Percentiles rank a stretch among this genome's conserved stretches.
phyloP scores from a whole-genome alignment of 2,113 vertebrate species.

The Toxostoma redivivum region DNA sequence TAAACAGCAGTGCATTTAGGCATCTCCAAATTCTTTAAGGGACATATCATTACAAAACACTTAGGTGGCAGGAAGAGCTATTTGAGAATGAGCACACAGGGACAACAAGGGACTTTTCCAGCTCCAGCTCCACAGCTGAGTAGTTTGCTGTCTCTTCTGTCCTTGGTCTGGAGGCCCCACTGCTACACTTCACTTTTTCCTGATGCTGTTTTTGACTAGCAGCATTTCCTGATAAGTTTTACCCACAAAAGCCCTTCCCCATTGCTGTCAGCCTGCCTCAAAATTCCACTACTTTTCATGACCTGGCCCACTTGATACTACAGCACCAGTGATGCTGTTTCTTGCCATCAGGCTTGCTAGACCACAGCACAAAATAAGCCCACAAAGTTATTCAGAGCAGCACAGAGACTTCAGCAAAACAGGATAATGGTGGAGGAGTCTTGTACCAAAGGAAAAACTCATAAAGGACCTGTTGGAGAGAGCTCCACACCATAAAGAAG shows the following conservation, averaged over 20 bases:
- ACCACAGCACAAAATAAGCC: neutral
- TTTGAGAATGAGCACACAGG: neutral
- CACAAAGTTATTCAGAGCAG: neutral
- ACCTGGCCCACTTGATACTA: neutral
- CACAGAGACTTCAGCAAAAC: neutral
- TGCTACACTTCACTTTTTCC: neutral
- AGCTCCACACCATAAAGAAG: neutral
- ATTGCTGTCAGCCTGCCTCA: neutral
- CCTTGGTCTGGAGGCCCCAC: neutral
- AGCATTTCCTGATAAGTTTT: neutral
- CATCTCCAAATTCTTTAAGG: constrained; percentile 1
- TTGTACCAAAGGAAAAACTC: neutral
- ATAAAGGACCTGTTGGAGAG: neutral
- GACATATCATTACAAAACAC: neutral
- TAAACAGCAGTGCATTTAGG: constrained; percentile 37
- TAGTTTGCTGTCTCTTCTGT: neutral
- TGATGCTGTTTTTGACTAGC: neutral
- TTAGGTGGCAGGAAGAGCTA: neutral
- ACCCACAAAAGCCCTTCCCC: neutral
- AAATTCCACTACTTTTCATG: accelerated
- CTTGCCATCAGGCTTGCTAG: neutral
- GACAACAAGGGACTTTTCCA: neutral
- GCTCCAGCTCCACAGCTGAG: neutral
- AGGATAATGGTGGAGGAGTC: neutral
- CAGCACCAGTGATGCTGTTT: neutral